Percentiles rank a stretch among this genome's conserved stretches.
Evolutionary conservation across 2,113 vertebrate species (phyloP).

Genomic region (Aplodontia rufa): DNA sequence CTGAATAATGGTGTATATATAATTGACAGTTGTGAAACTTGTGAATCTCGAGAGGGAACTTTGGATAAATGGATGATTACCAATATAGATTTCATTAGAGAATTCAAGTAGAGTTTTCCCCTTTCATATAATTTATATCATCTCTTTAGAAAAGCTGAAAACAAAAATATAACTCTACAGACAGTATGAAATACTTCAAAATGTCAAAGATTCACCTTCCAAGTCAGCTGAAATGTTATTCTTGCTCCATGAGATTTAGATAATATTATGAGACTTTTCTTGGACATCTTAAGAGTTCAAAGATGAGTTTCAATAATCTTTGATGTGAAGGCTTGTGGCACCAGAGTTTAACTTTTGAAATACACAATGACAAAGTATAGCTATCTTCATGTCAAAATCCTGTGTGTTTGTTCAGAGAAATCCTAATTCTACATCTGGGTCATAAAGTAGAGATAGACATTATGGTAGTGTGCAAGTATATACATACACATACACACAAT

Average conservation of each 20-base stretch:
- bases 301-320: not conserved
- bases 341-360: not conserved
- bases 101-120: not conserved
- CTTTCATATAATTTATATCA: not conserved
- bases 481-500: not conserved
- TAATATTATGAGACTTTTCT: not conserved
- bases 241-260: not conserved
- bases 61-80: not conserved
- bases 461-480: not conserved
- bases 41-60: not conserved
- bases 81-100: not conserved
- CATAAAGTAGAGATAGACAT: not conserved
- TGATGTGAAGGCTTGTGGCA: not conserved
- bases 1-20: not conserved
- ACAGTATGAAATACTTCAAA: not conserved
- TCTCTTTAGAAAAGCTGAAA: conserved; percentile 6
- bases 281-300: not conserved
- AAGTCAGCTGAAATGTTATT: not conserved
- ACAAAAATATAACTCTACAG: not conserved
- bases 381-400: not conserved
- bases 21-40: not conserved
- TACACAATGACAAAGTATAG: not conserved
- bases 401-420: not conserved
- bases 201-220: not conserved
- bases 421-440: not conserved